Base-by-base conservation (phyloP, 2,888 invertebrate species). In the Gryllus longicercus region DNA sequence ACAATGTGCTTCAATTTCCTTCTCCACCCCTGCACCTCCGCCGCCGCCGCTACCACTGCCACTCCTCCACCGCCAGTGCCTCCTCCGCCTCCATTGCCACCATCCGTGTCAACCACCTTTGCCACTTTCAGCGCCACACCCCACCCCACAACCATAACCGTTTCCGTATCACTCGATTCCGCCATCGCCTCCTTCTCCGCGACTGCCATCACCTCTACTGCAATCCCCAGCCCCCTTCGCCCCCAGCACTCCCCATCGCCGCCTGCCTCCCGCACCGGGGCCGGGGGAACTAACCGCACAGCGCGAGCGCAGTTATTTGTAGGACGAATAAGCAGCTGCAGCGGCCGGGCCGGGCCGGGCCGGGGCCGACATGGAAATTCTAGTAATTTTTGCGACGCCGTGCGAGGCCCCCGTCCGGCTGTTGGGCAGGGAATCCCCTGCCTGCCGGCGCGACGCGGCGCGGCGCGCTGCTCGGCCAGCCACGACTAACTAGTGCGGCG, bases 351-450 rank as follows among this genome's bases (percentile, higher is more conserved):
- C 63, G 63, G 16, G 2, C 63, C 63, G 63, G 16, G 8, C 63
- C 63, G 14, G 63, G 16, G 63, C 21, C 21, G 21, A 63, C 63
- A 63, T 63, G 63, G 63, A 63, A 63, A 63, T 63, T 63, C 63
- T 63, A 63, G 63, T 63, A 63, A 63, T 63, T 63, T 63, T 63
- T 63, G 63, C 63, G 63, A 63, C 14, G n/a, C 63, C 63, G 63
- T n/a, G 14, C n/a, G 63, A 14, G 16, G 16, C 63, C 63, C n/a
- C 63, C 63, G n/a, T 63, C 63, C 63, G 38, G 38, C 63, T 63
- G 14, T n/a, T n/a, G 16, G 14, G 14, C 63, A n/a, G 63, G 14
- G 63, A 63, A 63, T 63, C 63, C 63, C n/a, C 63, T 63, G 12
- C 51, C 51, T 51, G n/a, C 14, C 16, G 2, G 63, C n/a, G 16